Percentiles rank a stretch among this genome's conserved stretches.
These are phyloP conservation scores for Drosophila anomalipes DNA, from an alignment of 2,888 invertebrate species.

Conservation along the genomic window DNA sequence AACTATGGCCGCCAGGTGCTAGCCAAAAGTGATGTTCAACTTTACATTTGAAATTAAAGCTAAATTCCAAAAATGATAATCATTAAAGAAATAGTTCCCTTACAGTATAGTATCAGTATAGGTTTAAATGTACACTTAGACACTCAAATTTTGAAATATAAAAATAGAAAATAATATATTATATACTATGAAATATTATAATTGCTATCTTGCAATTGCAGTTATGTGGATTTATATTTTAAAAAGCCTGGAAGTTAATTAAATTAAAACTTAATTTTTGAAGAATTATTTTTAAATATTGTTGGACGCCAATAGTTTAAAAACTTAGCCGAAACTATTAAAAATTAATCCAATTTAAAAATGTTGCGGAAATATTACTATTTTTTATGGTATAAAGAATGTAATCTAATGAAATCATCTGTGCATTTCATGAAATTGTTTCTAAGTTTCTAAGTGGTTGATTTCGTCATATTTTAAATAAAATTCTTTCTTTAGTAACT, in stretches of 20 bases:
- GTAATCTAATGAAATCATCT: background rate
- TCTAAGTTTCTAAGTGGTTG: background rate
- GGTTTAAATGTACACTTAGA: background rate
- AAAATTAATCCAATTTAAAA: background rate
- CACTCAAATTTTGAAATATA: background rate
- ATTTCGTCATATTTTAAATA: background rate
- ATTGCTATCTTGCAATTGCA: too few species aligned
- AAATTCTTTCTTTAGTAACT: background rate
- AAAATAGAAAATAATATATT: background rate
- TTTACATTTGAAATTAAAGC: constrained; percentile 15
- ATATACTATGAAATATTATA: too few species aligned
- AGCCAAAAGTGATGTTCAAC: constrained; percentile 40
- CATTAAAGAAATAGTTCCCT: background rate
- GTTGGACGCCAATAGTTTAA: background rate
- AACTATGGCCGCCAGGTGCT: constrained; percentile 38
- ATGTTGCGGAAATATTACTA: too few species aligned
- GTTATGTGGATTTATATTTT: too few species aligned
- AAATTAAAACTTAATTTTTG: background rate
- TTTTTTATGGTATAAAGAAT: background rate
- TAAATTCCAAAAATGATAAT: constrained; percentile 7
- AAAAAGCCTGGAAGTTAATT: background rate
- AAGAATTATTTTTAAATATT: background rate
- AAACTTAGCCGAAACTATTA: background rate
- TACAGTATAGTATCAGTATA: background rate
- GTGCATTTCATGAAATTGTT: background rate